Conservation (phyloP, 2,888 invertebrate species). For the Eulithis prunata region DNA sequence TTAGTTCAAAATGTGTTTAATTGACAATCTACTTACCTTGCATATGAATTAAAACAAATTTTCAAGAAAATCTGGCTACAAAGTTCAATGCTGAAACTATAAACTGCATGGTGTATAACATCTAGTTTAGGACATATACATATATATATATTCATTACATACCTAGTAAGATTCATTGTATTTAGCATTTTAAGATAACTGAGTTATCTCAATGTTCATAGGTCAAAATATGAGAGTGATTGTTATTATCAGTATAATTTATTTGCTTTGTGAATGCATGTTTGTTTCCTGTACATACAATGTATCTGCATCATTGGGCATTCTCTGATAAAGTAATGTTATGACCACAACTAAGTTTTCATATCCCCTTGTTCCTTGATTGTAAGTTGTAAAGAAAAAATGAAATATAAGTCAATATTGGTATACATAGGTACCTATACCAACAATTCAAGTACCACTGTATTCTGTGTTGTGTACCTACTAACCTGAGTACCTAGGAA, state of each 20-base stretch:
- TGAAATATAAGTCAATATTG: no score
- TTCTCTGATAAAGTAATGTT: slow-evolving; percentile 18
- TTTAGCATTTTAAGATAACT: slow-evolving; percentile 21
- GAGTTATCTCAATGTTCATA: slow-evolving; percentile 28
- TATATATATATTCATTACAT: slow-evolving; percentile 17
- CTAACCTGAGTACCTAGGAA: no score
- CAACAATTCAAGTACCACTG: no score
- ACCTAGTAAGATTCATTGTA: slow-evolving; percentile 11
- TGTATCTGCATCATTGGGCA: slow-evolving; percentile 2
- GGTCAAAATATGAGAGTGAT: slow-evolving; percentile 26
- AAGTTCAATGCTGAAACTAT: slow-evolving; percentile 19
- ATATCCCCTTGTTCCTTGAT: slow-evolving; percentile 6
- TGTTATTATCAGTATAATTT: slow-evolving; percentile 23
- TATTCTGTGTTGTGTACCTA: no score
- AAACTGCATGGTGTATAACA: slow-evolving; percentile 27
- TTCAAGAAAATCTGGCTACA: slow-evolving; percentile 6
- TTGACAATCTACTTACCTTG: slow-evolving; percentile 40
- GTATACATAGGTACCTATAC: no score
- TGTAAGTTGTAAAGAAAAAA: background rate
- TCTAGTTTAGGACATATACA: slow-evolving; percentile 15
- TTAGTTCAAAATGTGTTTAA: slow-evolving; percentile 60
- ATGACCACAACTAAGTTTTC: slow-evolving; percentile 17
- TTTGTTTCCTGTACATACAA: slow-evolving; percentile 23
- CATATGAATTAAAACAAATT: background rate
- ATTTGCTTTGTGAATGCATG: slow-evolving; percentile 24